A percentile compares a stretch with the other conserved stretches of the same genome.
phyloP scores from a whole-genome alignment of 2,888 invertebrate species.

The Pomacea canaliculata region DNA sequence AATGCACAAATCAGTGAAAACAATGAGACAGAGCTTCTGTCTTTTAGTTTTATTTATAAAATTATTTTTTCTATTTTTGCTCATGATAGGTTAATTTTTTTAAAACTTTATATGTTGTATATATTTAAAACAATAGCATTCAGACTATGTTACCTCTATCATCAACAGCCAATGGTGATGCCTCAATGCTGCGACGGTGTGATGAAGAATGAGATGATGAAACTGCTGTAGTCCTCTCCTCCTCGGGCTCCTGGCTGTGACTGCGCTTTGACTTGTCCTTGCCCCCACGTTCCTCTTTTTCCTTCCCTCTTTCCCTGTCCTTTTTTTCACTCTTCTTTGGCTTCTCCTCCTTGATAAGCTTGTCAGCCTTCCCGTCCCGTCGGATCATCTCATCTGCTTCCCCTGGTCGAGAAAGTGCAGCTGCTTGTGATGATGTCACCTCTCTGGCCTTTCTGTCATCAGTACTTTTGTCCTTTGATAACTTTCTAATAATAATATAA shows the following conservation, averaged over 20 bases:
- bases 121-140: too few species aligned
- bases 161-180: conserved; percentile 53
- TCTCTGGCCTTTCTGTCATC: conserved; percentile 35
- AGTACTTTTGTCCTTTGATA: conserved; percentile 20
- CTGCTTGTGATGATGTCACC: conserved; percentile 19
- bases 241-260: conserved; percentile 36
- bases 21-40: too few species aligned
- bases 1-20: too few species aligned
- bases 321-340: conserved; percentile 32
- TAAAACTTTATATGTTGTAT: too few species aligned
- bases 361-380: conserved; percentile 24
- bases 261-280: conserved; percentile 37
- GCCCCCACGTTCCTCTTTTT: conserved; percentile 27
- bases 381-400: conserved; percentile 10
- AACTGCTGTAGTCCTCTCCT: conserved; percentile 37
- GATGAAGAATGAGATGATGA: conserved; percentile 36
- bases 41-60: too few species aligned
- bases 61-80: too few species aligned
- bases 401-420: conserved; percentile 2
- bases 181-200: conserved; percentile 49
- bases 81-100: too few species aligned
- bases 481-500: background rate
- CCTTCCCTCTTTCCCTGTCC: conserved; percentile 32
- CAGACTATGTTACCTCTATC: conserved; percentile 55
- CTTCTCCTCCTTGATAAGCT: conserved; percentile 33